These are phyloP conservation scores for Apteryx mantelli DNA, from an alignment of 2,113 vertebrate genomes.

Conservation along the genomic window DNA sequence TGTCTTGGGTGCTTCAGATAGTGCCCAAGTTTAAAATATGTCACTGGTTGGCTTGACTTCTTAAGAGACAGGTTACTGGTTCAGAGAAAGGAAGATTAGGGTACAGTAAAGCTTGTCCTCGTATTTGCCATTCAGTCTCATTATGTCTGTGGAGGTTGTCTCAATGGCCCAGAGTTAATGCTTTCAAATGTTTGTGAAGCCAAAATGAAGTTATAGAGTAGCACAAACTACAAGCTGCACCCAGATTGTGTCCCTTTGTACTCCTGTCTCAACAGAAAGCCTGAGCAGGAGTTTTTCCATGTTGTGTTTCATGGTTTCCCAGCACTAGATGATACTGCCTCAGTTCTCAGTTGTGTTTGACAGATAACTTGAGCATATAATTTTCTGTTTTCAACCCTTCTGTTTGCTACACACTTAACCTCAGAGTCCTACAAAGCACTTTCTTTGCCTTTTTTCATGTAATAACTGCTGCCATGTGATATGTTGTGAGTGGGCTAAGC, in stretches of 20 bases:
- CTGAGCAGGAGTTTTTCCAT: background rate
- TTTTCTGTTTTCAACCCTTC: background rate
- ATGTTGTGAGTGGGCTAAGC: background rate
- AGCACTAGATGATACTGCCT: background rate
- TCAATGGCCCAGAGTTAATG: background rate
- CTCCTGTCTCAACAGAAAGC: background rate
- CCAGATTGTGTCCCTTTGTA: background rate
- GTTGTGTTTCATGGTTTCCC: background rate
- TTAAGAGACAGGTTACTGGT: background rate
- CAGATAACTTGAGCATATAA: background rate
- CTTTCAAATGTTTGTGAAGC: background rate
- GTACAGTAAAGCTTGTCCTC: background rate
- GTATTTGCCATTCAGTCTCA: background rate
- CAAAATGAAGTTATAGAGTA: background rate
- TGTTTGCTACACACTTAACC: background rate
- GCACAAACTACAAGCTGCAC: background rate
- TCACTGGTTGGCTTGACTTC: background rate
- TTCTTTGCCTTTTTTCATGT: background rate
- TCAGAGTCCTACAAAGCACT: background rate
- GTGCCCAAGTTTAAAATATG: background rate
- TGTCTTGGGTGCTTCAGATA: background rate
- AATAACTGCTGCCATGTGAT: background rate
- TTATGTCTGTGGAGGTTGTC: background rate
- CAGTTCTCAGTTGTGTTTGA: background rate
- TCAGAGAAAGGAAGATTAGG: background rate